A percentile compares a stretch with the other conserved stretches of the same genome.
phyloP scores from a whole-genome alignment of 1,140 invertebrate species.

The Onthophagus taurus region DNA sequence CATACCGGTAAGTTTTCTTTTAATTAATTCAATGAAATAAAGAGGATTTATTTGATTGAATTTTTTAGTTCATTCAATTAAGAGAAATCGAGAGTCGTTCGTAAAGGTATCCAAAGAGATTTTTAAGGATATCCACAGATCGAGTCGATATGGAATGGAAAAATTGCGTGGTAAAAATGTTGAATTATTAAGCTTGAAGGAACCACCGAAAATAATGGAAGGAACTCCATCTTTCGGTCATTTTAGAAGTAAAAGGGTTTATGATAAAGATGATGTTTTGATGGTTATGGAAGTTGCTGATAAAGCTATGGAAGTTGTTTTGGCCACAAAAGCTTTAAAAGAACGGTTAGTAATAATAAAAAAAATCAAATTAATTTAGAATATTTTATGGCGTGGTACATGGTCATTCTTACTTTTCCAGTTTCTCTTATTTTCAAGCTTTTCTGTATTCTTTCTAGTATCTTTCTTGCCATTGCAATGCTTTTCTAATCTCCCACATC shows the following conservation, averaged over 20 bases:
- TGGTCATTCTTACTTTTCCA: too few species aligned
- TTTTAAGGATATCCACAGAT: too few species aligned
- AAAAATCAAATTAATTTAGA: conserved; percentile 2
- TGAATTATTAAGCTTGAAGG: conserved; percentile 18
- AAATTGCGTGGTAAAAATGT: conserved; percentile 25
- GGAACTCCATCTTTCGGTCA: conserved; percentile 33
- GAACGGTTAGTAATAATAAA: conserved; percentile 29
- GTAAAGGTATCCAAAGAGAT: too few species aligned
- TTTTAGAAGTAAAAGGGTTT: conserved; percentile 30
- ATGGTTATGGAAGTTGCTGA: conserved; percentile 37
- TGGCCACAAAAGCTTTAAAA: conserved; percentile 40
- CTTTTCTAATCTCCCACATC: too few species aligned
- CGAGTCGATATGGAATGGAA: too few species aligned
- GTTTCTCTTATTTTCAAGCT: too few species aligned
- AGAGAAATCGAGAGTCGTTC: too few species aligned
- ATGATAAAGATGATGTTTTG: conserved; percentile 34
- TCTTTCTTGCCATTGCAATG: too few species aligned
- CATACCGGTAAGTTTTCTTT: conserved; percentile 44
- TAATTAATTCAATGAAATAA: too few species aligned
- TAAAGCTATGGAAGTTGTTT: conserved; percentile 40
- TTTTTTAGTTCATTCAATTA: background rate
- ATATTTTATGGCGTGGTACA: background rate
- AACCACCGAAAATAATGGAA: conserved; percentile 21
- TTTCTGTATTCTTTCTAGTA: too few species aligned
- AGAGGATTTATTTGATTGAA: background rate